Percentiles rank a stretch among this genome's conserved stretches.
phyloP scores from a whole-genome alignment of 2,113 vertebrate genomes.

The Naja naja region DNA sequence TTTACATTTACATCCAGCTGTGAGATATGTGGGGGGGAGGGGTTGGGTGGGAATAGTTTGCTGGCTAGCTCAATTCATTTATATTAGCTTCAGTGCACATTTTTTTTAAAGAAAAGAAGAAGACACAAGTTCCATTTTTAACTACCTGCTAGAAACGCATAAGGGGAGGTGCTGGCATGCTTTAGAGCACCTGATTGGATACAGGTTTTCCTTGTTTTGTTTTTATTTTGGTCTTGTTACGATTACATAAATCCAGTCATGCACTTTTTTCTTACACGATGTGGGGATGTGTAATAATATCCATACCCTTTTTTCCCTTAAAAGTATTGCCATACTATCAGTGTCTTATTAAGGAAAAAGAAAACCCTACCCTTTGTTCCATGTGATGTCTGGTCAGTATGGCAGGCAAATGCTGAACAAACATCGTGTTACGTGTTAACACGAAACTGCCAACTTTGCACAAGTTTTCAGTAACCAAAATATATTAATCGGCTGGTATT shows the following conservation, averaged over 20 bases:
- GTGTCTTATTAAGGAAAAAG: conserved; percentile 64
- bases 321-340: conserved; percentile 77
- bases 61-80: conserved; percentile 90
- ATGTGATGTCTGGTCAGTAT: conserved; percentile 75
- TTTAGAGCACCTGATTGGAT: conserved; percentile 85
- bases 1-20: conserved; percentile 90
- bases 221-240: conserved; percentile 75
- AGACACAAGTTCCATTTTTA: conserved; percentile 86
- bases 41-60: conserved; percentile 74
- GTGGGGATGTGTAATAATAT: conserved; percentile 94
- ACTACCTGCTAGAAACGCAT: conserved; percentile 90
- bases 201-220: conserved; percentile 56
- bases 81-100: conserved; percentile 88
- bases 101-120: conserved; percentile 62
- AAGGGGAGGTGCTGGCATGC: conserved; percentile 92
- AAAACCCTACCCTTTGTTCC: conserved; percentile 69
- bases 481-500: conserved; percentile 65
- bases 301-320: conserved; percentile 75
- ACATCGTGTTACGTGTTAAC: conserved; percentile 76
- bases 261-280: conserved; percentile 94
- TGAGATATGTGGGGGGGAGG: conserved; percentile 81
- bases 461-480: conserved; percentile 77
- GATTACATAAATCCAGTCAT: conserved; percentile 90
- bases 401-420: conserved; percentile 75
- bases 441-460: conserved; percentile 83